A percentile compares a stretch with the other conserved stretches of the same genome.
phyloP scores from a whole-genome alignment of 2,113 vertebrate genomes.

The Syngnathoides biaculeatus region DNA sequence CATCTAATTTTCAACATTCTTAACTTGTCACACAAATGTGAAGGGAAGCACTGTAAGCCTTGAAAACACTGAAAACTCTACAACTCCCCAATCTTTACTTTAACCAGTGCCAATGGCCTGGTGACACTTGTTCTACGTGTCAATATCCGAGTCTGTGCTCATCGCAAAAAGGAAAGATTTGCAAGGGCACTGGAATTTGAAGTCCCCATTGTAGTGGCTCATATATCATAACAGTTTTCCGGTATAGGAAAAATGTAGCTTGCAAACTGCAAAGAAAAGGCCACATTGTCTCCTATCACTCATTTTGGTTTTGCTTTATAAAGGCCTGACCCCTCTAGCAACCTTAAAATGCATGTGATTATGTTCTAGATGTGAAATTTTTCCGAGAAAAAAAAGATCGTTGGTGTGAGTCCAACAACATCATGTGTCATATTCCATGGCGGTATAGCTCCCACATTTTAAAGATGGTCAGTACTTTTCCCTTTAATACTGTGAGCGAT shows the following conservation, averaged over 20 bases:
- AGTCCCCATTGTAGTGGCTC: background rate
- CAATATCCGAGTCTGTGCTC: background rate
- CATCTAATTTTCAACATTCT: background rate
- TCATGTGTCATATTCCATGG: background rate
- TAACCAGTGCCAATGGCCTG: background rate
- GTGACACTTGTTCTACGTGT: background rate
- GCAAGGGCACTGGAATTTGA: background rate
- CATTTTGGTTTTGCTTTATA: background rate
- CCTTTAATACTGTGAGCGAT: no score
- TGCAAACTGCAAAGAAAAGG: constrained; percentile 1
- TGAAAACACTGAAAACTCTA: background rate
- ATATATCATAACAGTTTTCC: background rate
- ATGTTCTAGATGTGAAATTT: background rate
- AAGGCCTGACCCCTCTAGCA: background rate
- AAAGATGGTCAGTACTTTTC: background rate
- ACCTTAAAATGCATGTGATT: background rate
- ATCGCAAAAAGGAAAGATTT: background rate
- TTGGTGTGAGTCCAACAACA: background rate
- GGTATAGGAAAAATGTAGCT: background rate
- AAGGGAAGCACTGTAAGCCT: background rate
- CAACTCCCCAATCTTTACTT: background rate
- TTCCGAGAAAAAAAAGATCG: no score
- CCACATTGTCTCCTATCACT: background rate
- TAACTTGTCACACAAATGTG: background rate
- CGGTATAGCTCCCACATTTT: background rate